Evolutionary conservation across 1,140 invertebrate species (phyloP), one percentile per base, ranked within the genome.

Genomic region (Lepidurus apus): DNA sequence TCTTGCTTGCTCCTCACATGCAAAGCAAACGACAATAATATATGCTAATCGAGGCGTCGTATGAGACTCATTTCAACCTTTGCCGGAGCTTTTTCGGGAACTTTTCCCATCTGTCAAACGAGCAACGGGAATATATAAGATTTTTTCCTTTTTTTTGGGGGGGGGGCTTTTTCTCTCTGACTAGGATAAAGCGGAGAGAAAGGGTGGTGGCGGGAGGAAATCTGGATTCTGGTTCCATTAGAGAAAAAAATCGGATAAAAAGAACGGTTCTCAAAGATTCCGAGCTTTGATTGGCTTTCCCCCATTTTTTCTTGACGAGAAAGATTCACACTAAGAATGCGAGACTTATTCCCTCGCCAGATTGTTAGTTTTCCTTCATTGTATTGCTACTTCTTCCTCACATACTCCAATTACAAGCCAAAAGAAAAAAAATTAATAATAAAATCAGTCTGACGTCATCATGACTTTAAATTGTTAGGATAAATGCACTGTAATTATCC

Each of bases 41-140:
- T 65, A 65, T 65, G 53, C 53, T 65, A 65, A 65, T 65, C 53
- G 53, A 65, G 53, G 53, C 53, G 53, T 65, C 53, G 53, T 65
- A 65, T 65, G 53, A 65, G 53, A 65, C 53, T 65, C 53, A 65
- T 65, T 65, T 65, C 53, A 65, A 65, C 53, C 53, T 65, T 65
- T 13, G 53, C 21, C 53, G 53, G 21, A 65, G 53, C 53, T 65
- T 65, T 65, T 65, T 17, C 53, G 17, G 34, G 34, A 34, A 7
- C 21, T 65, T 65, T 65, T 65, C 13, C 53, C 53, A 65, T 65
- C 53, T 65, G 53, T 65, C 53, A 65, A 65, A 65, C 53, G 17
- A 21, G 21, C 17, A n/a, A 21, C 17, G 17, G 53, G 53, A 13
- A 65, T 65, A 65, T 65, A 65, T 65, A 65, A 21, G 53, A 34